Evolutionary conservation across 2,113 vertebrate genomes (phyloP).

Genomic region (Bubalus kerabau): DNA sequence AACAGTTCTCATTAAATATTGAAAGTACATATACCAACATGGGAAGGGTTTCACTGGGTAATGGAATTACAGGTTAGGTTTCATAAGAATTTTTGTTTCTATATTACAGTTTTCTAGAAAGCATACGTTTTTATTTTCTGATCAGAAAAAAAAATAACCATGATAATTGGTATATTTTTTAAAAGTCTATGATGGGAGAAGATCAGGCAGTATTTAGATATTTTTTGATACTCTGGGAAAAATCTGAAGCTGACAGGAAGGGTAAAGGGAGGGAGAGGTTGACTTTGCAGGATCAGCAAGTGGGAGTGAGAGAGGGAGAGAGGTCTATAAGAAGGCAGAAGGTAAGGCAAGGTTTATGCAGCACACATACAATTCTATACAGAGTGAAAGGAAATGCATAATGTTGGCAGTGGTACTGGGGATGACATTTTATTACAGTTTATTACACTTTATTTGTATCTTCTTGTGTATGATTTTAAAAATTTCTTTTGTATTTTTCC

Average conservation of each 20-base stretch:
- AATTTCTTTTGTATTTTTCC: background rate
- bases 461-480: background rate
- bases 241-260: background rate
- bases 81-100: background rate
- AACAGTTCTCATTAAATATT: conserved; percentile 2
- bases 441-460: background rate
- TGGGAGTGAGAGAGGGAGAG: background rate
- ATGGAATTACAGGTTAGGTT: background rate
- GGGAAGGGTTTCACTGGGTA: background rate
- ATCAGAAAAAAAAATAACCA: background rate
- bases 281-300: background rate
- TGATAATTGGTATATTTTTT: background rate
- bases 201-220: background rate
- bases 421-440: background rate
- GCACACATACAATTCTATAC: background rate
- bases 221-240: background rate
- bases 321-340: background rate
- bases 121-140: background rate
- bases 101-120: conserved; percentile 24
- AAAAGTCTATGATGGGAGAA: background rate
- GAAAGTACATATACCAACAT: background rate
- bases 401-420: background rate
- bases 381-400: background rate
- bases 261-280: background rate
- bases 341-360: background rate